A percentile compares a stretch with the other conserved stretches of the same genome.
Evolutionary conservation across 2,888 invertebrate species (phyloP).

Genomic region (Agonopterix heracliana): DNA sequence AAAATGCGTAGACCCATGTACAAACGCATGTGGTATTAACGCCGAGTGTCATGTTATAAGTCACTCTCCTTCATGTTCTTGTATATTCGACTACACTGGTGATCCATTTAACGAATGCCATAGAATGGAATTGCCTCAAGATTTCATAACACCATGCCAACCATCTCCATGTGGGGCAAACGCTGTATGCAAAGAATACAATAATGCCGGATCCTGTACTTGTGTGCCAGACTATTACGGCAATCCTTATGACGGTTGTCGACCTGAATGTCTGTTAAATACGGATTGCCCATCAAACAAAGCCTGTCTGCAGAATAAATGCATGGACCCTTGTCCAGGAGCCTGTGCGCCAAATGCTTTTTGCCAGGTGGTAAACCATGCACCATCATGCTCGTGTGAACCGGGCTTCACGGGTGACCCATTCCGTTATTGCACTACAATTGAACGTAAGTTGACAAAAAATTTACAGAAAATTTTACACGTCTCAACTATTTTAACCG

Average conservation of each 20-base stretch:
- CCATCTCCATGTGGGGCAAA: constrained; percentile 81
- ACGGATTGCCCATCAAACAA: constrained; percentile 82
- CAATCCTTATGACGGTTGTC: constrained; percentile 85
- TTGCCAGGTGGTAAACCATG: constrained; percentile 83
- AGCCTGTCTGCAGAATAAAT: constrained; percentile 84
- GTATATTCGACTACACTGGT: constrained; percentile 80
- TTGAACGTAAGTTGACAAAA: constrained; percentile 69
- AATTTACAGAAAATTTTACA: no score
- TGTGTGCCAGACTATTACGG: constrained; percentile 83
- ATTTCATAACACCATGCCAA: constrained; percentile 72
- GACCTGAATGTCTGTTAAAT: constrained; percentile 83
- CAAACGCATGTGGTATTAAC: constrained; percentile 82
- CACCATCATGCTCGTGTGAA: constrained; percentile 81
- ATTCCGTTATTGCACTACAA: constrained; percentile 76
- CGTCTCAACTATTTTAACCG: no score
- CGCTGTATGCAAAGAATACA: constrained; percentile 78
- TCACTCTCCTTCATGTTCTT: constrained; percentile 84
- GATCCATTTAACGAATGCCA: constrained; percentile 85
- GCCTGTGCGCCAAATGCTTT: constrained; percentile 85
- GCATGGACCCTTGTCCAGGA: constrained; percentile 85
- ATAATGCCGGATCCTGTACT: constrained; percentile 79
- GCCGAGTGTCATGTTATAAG: constrained; percentile 85
- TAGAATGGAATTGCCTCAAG: constrained; percentile 46
- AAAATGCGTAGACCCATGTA: constrained; percentile 86
- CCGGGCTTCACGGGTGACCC: constrained; percentile 84